Conservation (phyloP, 2,797 vertebrate species). For the Cossypha polioptera region DNA sequence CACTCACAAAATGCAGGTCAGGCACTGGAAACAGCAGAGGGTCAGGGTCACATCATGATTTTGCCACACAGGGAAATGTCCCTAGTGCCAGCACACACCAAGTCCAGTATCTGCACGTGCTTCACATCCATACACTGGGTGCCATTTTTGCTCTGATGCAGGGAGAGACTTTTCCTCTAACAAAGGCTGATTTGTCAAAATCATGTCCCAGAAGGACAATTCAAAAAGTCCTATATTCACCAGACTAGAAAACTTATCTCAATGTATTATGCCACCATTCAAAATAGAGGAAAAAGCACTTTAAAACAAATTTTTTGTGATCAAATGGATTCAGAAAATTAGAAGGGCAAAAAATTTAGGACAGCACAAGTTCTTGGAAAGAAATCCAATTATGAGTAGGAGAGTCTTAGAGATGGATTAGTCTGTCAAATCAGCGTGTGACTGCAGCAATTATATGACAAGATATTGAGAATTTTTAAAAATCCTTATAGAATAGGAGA, state of each 20-base stretch:
- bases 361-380: background rate
- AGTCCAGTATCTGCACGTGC: background rate
- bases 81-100: background rate
- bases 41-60: background rate
- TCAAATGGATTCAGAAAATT: background rate
- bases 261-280: background rate
- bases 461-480: background rate
- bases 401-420: background rate
- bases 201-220: background rate
- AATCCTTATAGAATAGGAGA: background rate
- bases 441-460: background rate
- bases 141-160: background rate
- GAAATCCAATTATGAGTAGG: background rate
- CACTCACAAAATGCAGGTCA: rapidly evolving
- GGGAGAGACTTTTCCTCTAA: background rate
- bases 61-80: background rate
- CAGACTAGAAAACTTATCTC: background rate
- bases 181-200: background rate
- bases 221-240: background rate
- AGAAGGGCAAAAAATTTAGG: background rate
- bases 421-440: background rate
- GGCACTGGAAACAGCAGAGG: background rate
- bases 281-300: background rate
- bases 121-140: background rate
- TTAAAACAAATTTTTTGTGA: background rate